phyloP scores from a whole-genome alignment of 2,888 invertebrate genomes.

The Coenonympha glycerion region DNA sequence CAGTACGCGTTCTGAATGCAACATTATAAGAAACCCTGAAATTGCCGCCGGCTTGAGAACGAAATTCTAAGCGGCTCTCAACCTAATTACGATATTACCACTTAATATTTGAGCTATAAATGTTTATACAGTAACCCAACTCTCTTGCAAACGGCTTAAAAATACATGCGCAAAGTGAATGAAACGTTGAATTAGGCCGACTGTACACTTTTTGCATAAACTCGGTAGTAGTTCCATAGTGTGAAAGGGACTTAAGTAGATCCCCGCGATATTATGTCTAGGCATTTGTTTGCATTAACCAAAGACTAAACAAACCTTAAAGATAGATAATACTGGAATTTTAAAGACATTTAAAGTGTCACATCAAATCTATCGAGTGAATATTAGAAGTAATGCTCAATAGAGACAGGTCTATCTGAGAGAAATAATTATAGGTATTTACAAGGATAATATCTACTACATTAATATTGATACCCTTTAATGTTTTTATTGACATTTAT shows the following conservation, averaged over 20 bases:
- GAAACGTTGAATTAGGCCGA: conserved; percentile 28
- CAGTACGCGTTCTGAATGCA: background rate
- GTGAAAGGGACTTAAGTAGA: background rate
- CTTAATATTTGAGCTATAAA: conserved; percentile 12
- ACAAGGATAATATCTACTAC: too few relatives aligned
- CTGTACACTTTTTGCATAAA: background rate
- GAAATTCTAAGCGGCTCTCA: background rate
- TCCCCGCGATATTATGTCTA: background rate
- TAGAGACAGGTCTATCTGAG: too few relatives aligned
- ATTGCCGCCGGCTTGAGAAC: background rate
- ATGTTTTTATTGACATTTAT: too few relatives aligned
- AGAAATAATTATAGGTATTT: too few relatives aligned
- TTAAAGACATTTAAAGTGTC: too few relatives aligned
- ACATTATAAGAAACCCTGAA: background rate
- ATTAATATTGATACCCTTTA: too few relatives aligned
- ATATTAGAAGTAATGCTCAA: too few relatives aligned
- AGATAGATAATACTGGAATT: too few relatives aligned
- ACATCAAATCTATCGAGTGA: too few relatives aligned
- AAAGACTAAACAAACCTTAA: too few relatives aligned
- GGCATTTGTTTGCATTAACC: too few relatives aligned
- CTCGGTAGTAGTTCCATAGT: too few relatives aligned
- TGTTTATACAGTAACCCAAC: conserved; percentile 7
- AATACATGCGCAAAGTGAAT: conserved; percentile 32
- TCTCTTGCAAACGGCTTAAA: conserved; percentile 23
- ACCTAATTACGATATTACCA: conserved; percentile 12